Evolutionary conservation across 2,113 vertebrate genomes (phyloP), one percentile per base, ranked within the genome.

Genomic region (Crotophaga sulcirostris): DNA sequence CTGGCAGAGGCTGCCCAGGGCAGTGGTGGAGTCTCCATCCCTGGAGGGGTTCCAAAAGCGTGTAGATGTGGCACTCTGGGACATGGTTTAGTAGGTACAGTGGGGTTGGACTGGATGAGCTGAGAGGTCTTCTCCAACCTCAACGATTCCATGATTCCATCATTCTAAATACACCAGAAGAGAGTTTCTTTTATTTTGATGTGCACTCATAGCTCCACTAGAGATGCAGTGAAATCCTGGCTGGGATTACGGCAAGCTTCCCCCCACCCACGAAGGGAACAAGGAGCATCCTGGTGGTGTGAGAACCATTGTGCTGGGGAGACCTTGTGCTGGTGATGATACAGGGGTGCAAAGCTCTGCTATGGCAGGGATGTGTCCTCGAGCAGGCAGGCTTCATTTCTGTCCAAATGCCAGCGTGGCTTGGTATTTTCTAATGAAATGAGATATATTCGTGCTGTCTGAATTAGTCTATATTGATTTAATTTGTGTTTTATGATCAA

Each of bases 371-470:
- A 59, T 6, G 55, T 44, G 26, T 67, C 13, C 56, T 88, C 34
- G 28, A 70, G 56, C 33, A 86, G 76, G 68, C 85, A 83, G 82
- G 60, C 56, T 82, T 90, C 20, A 26, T 74, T 76, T 62, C 87
- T 94, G 54, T 72, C 40, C 84, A 73, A 92, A 68, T 92, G 72
- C 47, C 59, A 67, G 13, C 0, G 0, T 67, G 47, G 52, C 51
- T 77, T 89, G 85, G 83, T 93, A 85, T 92, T 96, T 92, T 86
- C 59, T 90, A 95, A 90, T 96, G 82, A 93, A 94, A 66, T 89
- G 25, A 90, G 91, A 93, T 83, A 55, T 56, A 51, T 88, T 95
- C 10, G 0, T 58, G 26, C 51, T 84, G 55, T 90, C 75, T 86
- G 60, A 93, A 91, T 18, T 38, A 86, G 42, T 70, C 47, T 34